These are phyloP conservation scores for Aporrectodea caliginosa DNA, from an alignment of 1,140 invertebrate species.

Conservation along the genomic window DNA sequence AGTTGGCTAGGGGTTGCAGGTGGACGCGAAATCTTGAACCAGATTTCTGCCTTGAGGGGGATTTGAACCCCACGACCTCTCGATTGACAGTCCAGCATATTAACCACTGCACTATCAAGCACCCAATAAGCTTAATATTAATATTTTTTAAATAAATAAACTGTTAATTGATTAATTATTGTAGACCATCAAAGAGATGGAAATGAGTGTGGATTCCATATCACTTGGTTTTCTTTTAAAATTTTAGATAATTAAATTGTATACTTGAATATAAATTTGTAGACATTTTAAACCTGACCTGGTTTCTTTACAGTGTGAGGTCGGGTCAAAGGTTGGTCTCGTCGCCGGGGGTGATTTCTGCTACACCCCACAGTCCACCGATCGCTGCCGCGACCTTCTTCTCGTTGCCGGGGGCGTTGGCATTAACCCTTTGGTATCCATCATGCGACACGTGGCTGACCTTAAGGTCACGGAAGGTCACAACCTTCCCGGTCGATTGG, in stretches of 20 bases:
- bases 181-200: too few species aligned
- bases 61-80: too few species aligned
- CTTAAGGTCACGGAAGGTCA: background rate
- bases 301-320: slow-evolving; percentile 42
- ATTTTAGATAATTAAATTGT: background rate
- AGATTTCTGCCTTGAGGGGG: too few species aligned
- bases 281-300: slow-evolving; percentile 4
- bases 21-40: too few species aligned
- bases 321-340: slow-evolving; percentile 44
- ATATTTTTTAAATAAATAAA: too few species aligned
- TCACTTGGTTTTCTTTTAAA: background rate
- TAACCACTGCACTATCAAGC: too few species aligned
- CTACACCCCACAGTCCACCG: slow-evolving; percentile 39
- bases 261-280: background rate
- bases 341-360: slow-evolving; percentile 52
- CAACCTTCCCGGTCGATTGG: background rate
- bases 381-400: slow-evolving; percentile 40
- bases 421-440: slow-evolving; percentile 54
- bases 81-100: too few species aligned
- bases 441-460: slow-evolving; percentile 43
- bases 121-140: too few species aligned
- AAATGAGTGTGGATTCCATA: too few species aligned
- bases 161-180: too few species aligned
- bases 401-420: slow-evolving; percentile 56
- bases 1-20: too few species aligned